phyloP scores from a whole-genome alignment of 2,888 invertebrate species.

The Alentia gelatinosa region DNA sequence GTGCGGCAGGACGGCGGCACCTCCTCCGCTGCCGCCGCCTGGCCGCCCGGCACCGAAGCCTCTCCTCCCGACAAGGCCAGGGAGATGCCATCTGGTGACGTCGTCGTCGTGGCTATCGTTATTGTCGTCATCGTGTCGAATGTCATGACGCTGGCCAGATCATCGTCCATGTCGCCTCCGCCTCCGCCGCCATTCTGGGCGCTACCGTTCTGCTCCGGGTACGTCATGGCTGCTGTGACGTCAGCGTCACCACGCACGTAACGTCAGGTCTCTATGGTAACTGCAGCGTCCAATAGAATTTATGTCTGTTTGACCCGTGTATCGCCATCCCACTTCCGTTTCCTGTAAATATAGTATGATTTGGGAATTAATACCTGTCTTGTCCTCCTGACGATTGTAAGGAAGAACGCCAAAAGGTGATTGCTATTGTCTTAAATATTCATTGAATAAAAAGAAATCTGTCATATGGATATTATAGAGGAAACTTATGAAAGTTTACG shows the following conservation, averaged over 20 bases:
- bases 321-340: no score
- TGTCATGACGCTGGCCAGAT: not conserved
- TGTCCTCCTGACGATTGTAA: no score
- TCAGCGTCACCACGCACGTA: not conserved
- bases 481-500: no score
- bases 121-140: not conserved
- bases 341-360: no score
- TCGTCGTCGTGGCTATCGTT: not conserved
- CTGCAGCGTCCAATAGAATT: no score
- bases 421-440: no score
- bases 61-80: not conserved
- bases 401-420: no score
- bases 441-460: no score
- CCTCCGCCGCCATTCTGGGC: not conserved
- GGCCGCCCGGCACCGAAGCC: not conserved
- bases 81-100: not conserved
- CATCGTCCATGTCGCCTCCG: not conserved
- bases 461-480: no score
- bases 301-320: no score
- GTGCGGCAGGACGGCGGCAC: conserved; percentile 3
- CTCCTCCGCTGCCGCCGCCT: not conserved
- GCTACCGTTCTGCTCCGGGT: conserved; percentile 21
- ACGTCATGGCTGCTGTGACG: not conserved
- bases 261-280: no score
- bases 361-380: no score